Base-by-base conservation (phyloP, 2,888 invertebrate species). In the Trilocha varians region DNA sequence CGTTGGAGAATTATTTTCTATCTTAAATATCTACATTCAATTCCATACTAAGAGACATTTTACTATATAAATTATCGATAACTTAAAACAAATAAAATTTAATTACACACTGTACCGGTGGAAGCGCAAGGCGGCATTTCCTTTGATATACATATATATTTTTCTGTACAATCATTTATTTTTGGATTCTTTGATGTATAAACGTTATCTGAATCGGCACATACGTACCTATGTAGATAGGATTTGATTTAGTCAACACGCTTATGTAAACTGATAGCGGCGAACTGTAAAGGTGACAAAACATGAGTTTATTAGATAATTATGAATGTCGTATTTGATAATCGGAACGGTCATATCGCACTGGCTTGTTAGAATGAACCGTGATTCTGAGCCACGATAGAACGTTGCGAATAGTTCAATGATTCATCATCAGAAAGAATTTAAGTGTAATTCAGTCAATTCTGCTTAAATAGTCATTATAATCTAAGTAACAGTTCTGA, bases 281-380 rank as follows among this genome's bases (percentile, higher is more conserved):
- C 66, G 58, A 65, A 65, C 62, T 65, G 67, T 65, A 77, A 84
- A 82, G 76, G 73, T 62, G 59, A 65, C 64, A 74, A 70, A 82
- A 83, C 84, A 84, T 64, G 78, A 66, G 74, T 82, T 78, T 76
- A 74, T 75, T 69, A 69, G 82, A 83, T 83, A 66, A 69, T 70
- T 62, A 80, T 72, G 71, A 73, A 74, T 73, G 71, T 78, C 75
- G 68, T 76, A 74, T 72, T 68, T 59, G 77, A 76, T 78, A 76
- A 76, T 74, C 68, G 59, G 57, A 58, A 62, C 59, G 62, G 62
- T 63, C n/a, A n/a, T n/a, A n/a, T n/a, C n/a, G n/a, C n/a, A n/a
- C n/a, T n/a, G n/a, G n/a, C n/a, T n/a, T n/a, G n/a, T n/a, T n/a
- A n/a, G n/a, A n/a, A n/a, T n/a, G n/a, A n/a, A n/a, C n/a, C n/a